Evolutionary conservation across 92 coral and sea anemone species (phyloP), one percentile per base, ranked within the genome.

Genomic region (Actinostola sp.): DNA sequence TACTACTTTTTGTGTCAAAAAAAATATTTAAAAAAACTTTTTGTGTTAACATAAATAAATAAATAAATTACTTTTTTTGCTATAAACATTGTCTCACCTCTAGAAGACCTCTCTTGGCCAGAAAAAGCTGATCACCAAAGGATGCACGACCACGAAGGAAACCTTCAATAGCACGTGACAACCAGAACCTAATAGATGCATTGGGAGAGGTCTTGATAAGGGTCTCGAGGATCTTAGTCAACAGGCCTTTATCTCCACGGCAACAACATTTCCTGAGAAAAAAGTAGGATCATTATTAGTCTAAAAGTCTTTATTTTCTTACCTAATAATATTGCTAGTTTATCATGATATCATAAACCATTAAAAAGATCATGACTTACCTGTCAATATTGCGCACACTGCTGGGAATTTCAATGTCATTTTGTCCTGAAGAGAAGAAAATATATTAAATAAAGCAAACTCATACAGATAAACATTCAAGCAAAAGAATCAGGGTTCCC

Each of bases 161-260:
- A 35, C 99, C 99, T 55, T 95, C 99, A 30, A 95, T 92, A 10
- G 99, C 99, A 2, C 99, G 82, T 57, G 99, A 95, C 19, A 95
- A 84, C 99, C 99, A 95, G 79, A 95, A 95, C 48, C 97, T 87
- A 19, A 92, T 78, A n/a, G 97, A 83, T 12, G 97, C 92, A 73
- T 86, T 86, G 1, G 95, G 78, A 1, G 92, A 92, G 23, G 90
- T 79, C 79, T 78, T 81, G 26, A 87, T 73, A 59, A 95, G 83
- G 0, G 86, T 72, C 26, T 95, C 97, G 14, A 95, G 88, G 59
- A 92, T 86, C 80, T 95, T 95, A 23, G 97, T 75, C 20, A 95
- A 70, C 23, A 95, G 89, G 53, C 99, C 99, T 57, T 86, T 89
- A 61, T 91, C 92, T 44, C 97, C 97, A 48, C 39, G 76, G 70